Evolutionary conservation across 2,113 vertebrate genomes (phyloP), one percentile per base, ranked within the genome.

Genomic region (Athene cunicularia): DNA sequence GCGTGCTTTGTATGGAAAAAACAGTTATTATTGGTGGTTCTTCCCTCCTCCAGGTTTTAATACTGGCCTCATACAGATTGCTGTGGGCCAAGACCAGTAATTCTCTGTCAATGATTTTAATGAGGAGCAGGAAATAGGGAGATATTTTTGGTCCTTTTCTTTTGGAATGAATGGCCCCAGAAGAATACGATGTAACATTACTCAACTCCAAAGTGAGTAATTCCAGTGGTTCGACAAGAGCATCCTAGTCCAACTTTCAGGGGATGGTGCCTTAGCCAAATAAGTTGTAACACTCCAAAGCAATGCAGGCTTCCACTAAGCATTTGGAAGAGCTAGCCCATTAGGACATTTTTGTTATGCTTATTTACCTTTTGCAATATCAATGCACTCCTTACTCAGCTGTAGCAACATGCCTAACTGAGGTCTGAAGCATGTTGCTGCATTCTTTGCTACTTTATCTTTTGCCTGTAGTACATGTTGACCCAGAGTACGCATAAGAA

Each of bases 131-230:
- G 79, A 96, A 95, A 92, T 32, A 85, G 15, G 37, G 20, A 90
- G 52, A 77, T 45, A 70, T 76, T 92, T 95, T 94, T 67, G 4
- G 30, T 88, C 26, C 37, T 90, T 92, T 82, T 76, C 73, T 94
- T 90, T 84, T 72, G 43, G 21, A 96, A 85, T 55, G 47, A 73
- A 75, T 72, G 8, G 41, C 26, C 59, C 59, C 87, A 37, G 33
- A 88, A 93, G 62, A 91, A 92, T 92, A 95, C 16, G 10, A 80
- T 67, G 82, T 10, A 96, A 88, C 28, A 71, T 95, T 86, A 80
- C 43, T 94, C 66, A 91, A 50, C 58, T 95, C 90, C 66, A 70
- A 94, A 86, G 41, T 84, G 86, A 94, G 56, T 92, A 93, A 93
- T 91, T 91, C 71, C 63, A 86, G 86, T 83, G 60, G 77, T 93